phyloP scores from a whole-genome alignment of 2,888 invertebrate species.

The Incurvaria masculella region DNA sequence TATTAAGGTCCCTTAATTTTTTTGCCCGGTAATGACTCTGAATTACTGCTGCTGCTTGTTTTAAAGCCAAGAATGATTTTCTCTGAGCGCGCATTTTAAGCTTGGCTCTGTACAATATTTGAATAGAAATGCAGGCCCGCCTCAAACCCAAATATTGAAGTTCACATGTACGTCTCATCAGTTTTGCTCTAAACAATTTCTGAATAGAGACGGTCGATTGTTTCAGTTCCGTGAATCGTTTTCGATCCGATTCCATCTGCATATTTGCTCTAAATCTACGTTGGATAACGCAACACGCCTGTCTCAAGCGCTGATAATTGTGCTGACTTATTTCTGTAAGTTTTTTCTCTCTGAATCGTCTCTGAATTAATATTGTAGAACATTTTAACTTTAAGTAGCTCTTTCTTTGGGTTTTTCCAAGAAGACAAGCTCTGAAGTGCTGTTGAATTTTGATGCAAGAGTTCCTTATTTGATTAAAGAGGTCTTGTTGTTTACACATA shows the following conservation, averaged over 20 bases:
- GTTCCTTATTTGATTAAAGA: constrained; percentile 18
- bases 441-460: constrained; percentile 22
- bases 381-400: constrained; percentile 17
- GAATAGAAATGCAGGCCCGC: constrained; percentile 15
- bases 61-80: neutral
- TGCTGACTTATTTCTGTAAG: constrained; percentile 6
- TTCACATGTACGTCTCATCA: neutral
- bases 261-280: no score
- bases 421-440: constrained; percentile 28
- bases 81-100: constrained; percentile 9
- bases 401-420: constrained; percentile 16
- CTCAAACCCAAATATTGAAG: neutral
- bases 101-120: constrained; percentile 20
- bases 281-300: no score
- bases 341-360: constrained; percentile 21
- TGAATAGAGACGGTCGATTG: constrained; percentile 17
- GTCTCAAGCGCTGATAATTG: no score
- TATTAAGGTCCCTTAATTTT: constrained; percentile 19
- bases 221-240: constrained; percentile 15
- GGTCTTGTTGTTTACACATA: constrained; percentile 20
- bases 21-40: constrained; percentile 14
- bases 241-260: no score
- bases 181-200: constrained; percentile 1
- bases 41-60: constrained; percentile 16
- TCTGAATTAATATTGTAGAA: constrained; percentile 19